A percentile compares a stretch with the other conserved stretches of the same genome.
These are phyloP conservation scores for Epizoanthus fatuus DNA, from an alignment of 92 coral and sea anemone species.

Conservation along the genomic window DNA sequence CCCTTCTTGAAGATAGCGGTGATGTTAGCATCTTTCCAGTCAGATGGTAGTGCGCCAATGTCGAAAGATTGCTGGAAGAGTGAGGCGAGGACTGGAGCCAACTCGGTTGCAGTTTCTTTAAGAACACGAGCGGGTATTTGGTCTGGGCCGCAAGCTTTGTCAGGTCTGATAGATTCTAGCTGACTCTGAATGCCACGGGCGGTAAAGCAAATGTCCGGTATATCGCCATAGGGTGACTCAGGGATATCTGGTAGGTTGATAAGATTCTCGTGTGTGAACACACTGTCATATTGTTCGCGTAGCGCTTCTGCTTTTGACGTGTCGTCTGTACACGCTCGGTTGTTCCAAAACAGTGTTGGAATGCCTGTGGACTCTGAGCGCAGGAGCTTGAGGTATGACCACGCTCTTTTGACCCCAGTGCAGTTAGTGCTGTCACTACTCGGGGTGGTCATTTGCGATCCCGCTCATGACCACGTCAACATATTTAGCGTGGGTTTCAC, in stretches of 20 bases:
- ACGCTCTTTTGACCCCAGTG: conserved; percentile 52
- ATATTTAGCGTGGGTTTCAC: conserved; percentile 52
- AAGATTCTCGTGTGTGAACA: neutral
- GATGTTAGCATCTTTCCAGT: conserved; percentile 5
- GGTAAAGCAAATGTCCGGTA: conserved; percentile 42
- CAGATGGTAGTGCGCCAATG: no score
- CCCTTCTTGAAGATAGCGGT: conserved; percentile 32
- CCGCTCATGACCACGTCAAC: conserved; percentile 52
- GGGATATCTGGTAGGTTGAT: conserved; percentile 41
- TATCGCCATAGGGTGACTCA: conserved; percentile 9
- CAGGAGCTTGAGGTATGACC: conserved; percentile 55
- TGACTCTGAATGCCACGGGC: conserved; percentile 52
- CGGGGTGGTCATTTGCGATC: conserved; percentile 31
- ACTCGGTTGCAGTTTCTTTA: conserved; percentile 32
- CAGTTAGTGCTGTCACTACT: conserved; percentile 2
- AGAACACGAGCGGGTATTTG: conserved; percentile 42
- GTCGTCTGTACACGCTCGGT: conserved; percentile 4
- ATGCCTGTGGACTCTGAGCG: conserved; percentile 49
- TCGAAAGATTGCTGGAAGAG: neutral
- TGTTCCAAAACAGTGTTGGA: conserved; percentile 57
- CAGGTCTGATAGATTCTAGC: conserved; percentile 56
- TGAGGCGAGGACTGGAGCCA: conserved; percentile 14
- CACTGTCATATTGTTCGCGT: conserved; percentile 16
- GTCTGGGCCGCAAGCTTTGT: conserved; percentile 56
- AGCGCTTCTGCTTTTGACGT: conserved; percentile 30